These are phyloP conservation scores for Wasmannia auropunctata DNA, from an alignment of 1,140 invertebrate genomes.

Conservation along the genomic window DNA sequence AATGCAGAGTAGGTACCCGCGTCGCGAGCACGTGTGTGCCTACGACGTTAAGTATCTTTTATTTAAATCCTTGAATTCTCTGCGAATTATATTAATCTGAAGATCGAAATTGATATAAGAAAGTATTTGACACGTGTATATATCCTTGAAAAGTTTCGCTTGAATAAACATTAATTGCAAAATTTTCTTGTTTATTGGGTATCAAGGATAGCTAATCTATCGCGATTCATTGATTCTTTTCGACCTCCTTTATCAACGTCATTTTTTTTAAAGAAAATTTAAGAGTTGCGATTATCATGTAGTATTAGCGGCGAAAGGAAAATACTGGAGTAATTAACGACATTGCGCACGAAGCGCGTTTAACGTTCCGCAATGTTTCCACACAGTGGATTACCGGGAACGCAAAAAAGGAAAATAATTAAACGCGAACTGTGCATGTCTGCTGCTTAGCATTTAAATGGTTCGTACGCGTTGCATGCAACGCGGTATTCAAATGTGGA, in stretches of 20 bases:
- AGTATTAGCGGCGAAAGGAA: not conserved
- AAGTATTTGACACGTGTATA: not conserved
- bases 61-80: not conserved
- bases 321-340: slow-evolving; percentile 44
- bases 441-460: slow-evolving; percentile 55
- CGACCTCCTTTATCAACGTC: not conserved
- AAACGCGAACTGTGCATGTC: slow-evolving; percentile 23
- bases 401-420: slow-evolving; percentile 37
- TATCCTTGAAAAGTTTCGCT: too few species aligned
- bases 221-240: not conserved
- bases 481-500: slow-evolving; percentile 29
- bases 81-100: not conserved
- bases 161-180: not conserved
- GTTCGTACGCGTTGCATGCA: slow-evolving; percentile 13
- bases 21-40: not conserved
- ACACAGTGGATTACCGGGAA: slow-evolving; percentile 34
- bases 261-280: not conserved
- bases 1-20: not conserved
- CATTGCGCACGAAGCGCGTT: slow-evolving; percentile 5
- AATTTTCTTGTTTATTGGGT: not conserved
- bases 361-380: slow-evolving; percentile 39
- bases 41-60: not conserved
- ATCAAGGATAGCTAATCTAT: not conserved
- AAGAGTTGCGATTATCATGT: slow-evolving; percentile 8
- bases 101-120: not conserved